Base-by-base conservation (phyloP, 1,140 invertebrate species). In the Macrobrachium rosenbergii region DNA sequence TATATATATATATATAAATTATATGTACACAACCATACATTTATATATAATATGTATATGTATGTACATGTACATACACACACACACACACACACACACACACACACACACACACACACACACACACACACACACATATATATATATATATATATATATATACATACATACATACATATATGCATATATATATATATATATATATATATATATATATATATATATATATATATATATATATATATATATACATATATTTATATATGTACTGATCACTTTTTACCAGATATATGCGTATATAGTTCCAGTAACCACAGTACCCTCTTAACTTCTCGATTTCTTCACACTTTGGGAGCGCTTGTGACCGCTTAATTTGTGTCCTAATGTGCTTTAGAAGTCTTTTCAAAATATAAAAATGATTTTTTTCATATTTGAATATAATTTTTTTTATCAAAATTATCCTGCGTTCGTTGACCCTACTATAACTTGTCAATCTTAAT, bases 201-300 rank as follows among this genome's bases (percentile, higher is more conserved):
- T 78, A 78, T 78, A 78, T 78, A 78, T 78, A 78, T 78, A 80
- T 80, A 60, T 80, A 80, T 80, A 80, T 80, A 80, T 80, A 80
- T 80, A 80, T 80, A 80, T 80, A 80, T 80, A 80, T 80, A 80
- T 80, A 80, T 80, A 80, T 80, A 80, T 80, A 80, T 80, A 80
- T 80, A 62, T 80, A 80, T 80, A 80, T 60, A 80, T 23, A 80
- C 12, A 60, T 62, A 60, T 62, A 60, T 62, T 11, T 62, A 60
- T 62, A 60, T 80, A 23, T 60, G 59, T 80, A 60, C 63, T 23
- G 37, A 28, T 12, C 52, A 81, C 23, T 23, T 37, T 14, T 8
- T 12, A 73, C 16, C 23, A 23, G 45, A 28, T 19, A 28, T 23
- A 37, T 23, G 28, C 14, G 28, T 73, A 37, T 73, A 23, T 37